A percentile compares a stretch with the other conserved stretches of the same genome.
phyloP scores from a whole-genome alignment of 2,888 invertebrate species.

The Resseliella maxima region DNA sequence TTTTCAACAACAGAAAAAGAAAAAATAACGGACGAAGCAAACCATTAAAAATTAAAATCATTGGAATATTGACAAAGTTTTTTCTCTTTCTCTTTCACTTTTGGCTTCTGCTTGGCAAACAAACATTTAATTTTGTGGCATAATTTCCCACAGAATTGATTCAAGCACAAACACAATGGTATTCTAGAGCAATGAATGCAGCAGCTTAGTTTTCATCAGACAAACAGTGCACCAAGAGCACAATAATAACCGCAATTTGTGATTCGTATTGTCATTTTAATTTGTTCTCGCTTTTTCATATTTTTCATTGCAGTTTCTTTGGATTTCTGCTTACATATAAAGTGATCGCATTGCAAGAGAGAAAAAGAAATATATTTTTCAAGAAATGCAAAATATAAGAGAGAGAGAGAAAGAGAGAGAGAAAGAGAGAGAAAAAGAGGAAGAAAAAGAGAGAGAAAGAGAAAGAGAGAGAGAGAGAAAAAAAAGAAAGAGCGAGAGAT shows the following conservation, averaged over 20 bases:
- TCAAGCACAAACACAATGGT: neutral
- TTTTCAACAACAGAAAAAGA: no score
- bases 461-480: no score
- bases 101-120: no score
- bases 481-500: neutral
- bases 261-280: conserved; percentile 15
- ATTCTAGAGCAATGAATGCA: neutral
- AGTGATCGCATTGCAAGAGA: neutral
- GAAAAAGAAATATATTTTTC: neutral
- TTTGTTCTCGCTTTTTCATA: neutral
- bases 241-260: conserved; percentile 3
- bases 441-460: neutral
- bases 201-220: neutral
- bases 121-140: neutral
- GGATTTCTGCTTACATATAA: neutral
- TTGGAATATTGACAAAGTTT: neutral
- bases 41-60: neutral
- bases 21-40: no score
- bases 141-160: neutral
- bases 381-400: no score
- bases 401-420: neutral
- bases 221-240: neutral
- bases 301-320: neutral
- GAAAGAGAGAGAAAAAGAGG: neutral
- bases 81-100: neutral